phyloP scores from a whole-genome alignment of 2,797 vertebrate genomes.

The Sebastes steindachneri region DNA sequence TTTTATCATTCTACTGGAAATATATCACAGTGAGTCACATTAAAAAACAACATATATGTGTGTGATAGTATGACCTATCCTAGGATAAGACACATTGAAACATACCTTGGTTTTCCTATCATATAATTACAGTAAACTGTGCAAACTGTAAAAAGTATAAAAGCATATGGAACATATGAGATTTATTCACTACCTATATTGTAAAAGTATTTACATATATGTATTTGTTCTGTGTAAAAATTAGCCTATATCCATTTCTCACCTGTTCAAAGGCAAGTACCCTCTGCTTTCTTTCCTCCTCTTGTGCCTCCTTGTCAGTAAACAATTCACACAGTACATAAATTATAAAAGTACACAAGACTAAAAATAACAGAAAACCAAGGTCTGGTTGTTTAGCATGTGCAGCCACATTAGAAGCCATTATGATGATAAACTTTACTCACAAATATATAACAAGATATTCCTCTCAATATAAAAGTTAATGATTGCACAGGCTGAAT shows the following conservation, averaged over 20 bases:
- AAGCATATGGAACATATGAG: neutral
- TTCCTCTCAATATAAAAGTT: neutral
- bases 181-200: neutral
- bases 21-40: neutral
- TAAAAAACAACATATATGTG: neutral
- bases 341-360: too few species aligned
- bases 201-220: neutral
- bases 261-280: neutral
- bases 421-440: neutral
- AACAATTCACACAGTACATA: too few species aligned
- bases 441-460: neutral
- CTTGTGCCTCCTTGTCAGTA: neutral
- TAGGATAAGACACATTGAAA: neutral
- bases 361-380: rapidly evolving
- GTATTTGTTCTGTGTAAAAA: neutral
- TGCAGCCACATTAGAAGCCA: neutral
- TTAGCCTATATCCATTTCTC: neutral
- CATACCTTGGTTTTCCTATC: neutral
- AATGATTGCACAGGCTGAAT: neutral
- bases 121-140: neutral
- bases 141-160: neutral
- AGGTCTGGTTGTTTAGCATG: neutral
- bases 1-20: neutral
- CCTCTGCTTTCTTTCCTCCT: rapidly evolving
- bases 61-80: neutral